phyloP scores from a whole-genome alignment of 2,888 invertebrate species.

The Drosophila kanekoi region DNA sequence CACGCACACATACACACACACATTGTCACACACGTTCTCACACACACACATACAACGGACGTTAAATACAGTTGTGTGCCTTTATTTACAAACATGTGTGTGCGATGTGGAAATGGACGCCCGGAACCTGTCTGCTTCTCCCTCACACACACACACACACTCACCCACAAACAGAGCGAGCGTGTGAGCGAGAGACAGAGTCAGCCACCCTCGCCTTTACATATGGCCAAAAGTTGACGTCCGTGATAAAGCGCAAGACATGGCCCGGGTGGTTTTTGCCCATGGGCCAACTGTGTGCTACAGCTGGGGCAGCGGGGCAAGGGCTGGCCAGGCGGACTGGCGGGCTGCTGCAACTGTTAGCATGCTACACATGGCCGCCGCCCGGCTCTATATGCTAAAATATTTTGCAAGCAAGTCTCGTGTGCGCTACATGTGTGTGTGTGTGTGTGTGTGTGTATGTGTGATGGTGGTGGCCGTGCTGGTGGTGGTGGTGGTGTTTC shows the following conservation, averaged over 20 bases:
- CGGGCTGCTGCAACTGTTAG: constrained; percentile 24
- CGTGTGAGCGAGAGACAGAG: neutral
- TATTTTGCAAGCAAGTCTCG: constrained; percentile 62
- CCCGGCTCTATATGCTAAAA: constrained; percentile 39
- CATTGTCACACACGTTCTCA: no score
- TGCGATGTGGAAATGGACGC: neutral
- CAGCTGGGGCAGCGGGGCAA: constrained; percentile 2
- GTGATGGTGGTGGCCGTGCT: constrained; percentile 4
- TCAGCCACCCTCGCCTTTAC: constrained; percentile 74
- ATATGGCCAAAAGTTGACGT: constrained; percentile 77
- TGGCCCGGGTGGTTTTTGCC: constrained; percentile 67
- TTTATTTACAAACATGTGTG: neutral
- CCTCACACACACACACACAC: constrained; percentile 12
- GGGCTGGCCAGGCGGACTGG: constrained; percentile 4
- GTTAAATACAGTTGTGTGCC: constrained; percentile 15
- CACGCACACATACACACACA: neutral
- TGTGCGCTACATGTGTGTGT: constrained; percentile 22
- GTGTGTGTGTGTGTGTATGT: constrained; percentile 7
- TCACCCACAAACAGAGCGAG: constrained; percentile 3
- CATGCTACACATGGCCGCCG: constrained; percentile 61
- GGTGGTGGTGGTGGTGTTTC: constrained; percentile 52
- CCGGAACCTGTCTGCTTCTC: neutral
- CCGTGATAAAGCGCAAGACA: constrained; percentile 59
- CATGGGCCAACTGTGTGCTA: constrained; percentile 21
- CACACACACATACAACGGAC: constrained; percentile 30